A percentile compares a stretch with the other conserved stretches of the same genome.
These are phyloP conservation scores for Blennius ocellaris DNA, from an alignment of 2,113 vertebrate species.

Conservation along the genomic window DNA sequence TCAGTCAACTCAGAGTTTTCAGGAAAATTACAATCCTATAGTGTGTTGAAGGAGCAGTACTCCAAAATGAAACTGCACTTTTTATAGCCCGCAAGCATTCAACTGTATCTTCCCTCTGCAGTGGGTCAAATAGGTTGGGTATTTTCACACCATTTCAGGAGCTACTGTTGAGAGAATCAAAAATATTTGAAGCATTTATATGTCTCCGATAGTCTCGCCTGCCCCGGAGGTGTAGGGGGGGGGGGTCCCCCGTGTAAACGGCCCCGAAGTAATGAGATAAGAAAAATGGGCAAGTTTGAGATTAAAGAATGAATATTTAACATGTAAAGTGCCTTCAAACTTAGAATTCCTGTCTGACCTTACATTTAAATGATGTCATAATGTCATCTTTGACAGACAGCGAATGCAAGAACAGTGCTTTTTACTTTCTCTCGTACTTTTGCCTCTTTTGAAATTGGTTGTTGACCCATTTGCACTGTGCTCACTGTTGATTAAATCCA, in stretches of 20 bases:
- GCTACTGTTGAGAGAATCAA: slow-evolving; percentile 14
- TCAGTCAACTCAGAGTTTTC: slow-evolving; percentile 5
- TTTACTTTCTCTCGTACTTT: slow-evolving; percentile 9
- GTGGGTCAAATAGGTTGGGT: background rate
- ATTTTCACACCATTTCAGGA: slow-evolving; percentile 17
- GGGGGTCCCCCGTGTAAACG: slow-evolving; percentile 27
- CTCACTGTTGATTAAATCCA: background rate
- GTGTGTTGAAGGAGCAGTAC: slow-evolving; percentile 9
- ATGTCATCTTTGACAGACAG: slow-evolving; percentile 10
- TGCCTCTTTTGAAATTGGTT: background rate
- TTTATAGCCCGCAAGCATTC: background rate
- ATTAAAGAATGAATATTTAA: slow-evolving; percentile 68
- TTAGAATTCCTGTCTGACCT: slow-evolving; percentile 39
- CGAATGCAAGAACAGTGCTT: background rate
- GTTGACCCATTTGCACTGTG: slow-evolving; percentile 8
- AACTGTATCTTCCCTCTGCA: background rate
- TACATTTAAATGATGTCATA: slow-evolving; percentile 26
- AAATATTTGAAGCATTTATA: slow-evolving; percentile 47
- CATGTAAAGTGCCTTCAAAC: slow-evolving; percentile 31
- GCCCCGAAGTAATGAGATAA: slow-evolving; percentile 47
- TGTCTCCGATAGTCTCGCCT: slow-evolving; percentile 17
- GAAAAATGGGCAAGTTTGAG: slow-evolving; percentile 40
- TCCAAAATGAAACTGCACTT: slow-evolving; percentile 15
- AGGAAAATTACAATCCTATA: slow-evolving; percentile 29
- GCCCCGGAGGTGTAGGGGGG: background rate